Conservation (phyloP, 1,140 invertebrate genomes). For the Ladona fulva region DNA sequence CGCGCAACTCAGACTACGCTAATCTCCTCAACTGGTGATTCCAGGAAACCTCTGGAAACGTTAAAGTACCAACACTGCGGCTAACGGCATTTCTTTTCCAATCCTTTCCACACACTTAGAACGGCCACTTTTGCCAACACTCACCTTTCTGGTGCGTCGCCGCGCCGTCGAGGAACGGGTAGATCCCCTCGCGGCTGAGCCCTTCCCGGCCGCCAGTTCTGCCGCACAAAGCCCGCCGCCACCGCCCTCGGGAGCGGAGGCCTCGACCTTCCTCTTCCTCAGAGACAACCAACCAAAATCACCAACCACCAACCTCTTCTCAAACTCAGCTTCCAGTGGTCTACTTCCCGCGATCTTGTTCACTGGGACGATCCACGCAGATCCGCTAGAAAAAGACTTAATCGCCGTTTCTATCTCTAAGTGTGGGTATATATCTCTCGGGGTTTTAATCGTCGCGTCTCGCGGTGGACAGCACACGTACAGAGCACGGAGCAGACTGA, state of each 20-base stretch:
- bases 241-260: neutral
- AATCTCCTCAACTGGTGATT: too few relatives aligned
- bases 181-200: neutral
- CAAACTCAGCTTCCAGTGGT: neutral
- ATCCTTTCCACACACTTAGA: too few relatives aligned
- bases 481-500: slow-evolving; percentile 1
- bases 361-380: too few relatives aligned
- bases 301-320: neutral
- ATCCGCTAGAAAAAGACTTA: neutral
- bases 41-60: too few relatives aligned
- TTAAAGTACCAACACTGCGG: too few relatives aligned
- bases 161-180: neutral
- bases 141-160: neutral
- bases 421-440: neutral
- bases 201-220: neutral
- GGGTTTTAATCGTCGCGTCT: neutral
- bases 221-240: neutral
- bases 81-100: too few relatives aligned
- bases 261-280: neutral
- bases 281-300: neutral
- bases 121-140: neutral
- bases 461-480: neutral
- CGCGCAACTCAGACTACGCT: too few relatives aligned
- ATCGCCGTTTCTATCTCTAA: neutral
- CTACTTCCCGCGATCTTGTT: too few relatives aligned